Conservation (phyloP, 2,888 invertebrate species). For the Drosophila leonis region DNA sequence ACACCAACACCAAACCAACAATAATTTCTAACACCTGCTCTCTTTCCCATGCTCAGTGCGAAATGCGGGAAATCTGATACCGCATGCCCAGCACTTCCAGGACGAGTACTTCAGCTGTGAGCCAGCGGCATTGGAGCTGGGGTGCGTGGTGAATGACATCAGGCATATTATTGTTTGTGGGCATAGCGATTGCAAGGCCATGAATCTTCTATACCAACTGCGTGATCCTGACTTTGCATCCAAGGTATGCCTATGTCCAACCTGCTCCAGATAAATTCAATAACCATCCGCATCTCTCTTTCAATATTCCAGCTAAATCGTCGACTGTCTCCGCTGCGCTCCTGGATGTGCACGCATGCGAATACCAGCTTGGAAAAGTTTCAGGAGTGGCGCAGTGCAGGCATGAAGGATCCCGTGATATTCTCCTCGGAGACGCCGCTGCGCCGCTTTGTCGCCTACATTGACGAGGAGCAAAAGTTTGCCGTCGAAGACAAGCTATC, state of each 20-base stretch:
- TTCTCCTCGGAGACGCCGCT: conserved; percentile 95
- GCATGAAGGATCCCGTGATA: conserved; percentile 89
- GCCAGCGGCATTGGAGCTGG: conserved; percentile 97
- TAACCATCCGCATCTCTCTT: neutral
- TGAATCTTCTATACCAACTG: conserved; percentile 95
- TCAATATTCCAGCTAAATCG: conserved; percentile 87
- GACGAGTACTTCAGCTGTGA: conserved; percentile 96
- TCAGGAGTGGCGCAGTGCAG: conserved; percentile 88
- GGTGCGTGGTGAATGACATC: conserved; percentile 96
- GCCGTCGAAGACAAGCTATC: conserved; percentile 96
- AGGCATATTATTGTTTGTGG: conserved; percentile 98
- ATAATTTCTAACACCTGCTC: conserved; percentile 31
- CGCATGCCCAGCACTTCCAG: conserved; percentile 94
- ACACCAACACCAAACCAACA: conserved; percentile 1
- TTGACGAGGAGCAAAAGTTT: conserved; percentile 96
- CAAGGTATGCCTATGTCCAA: conserved; percentile 85
- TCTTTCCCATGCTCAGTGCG: conserved; percentile 89
- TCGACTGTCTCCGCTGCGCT: conserved; percentile 93
- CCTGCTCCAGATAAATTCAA: neutral
- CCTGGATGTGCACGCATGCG: conserved; percentile 96
- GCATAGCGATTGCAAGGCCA: conserved; percentile 99
- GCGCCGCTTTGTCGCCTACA: conserved; percentile 95
- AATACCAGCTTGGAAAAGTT: conserved; percentile 93
- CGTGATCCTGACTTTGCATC: conserved; percentile 92
- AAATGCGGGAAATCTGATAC: conserved; percentile 98